Base-by-base conservation (phyloP, 2,888 invertebrate species). In the Lydus trimaculatus region DNA sequence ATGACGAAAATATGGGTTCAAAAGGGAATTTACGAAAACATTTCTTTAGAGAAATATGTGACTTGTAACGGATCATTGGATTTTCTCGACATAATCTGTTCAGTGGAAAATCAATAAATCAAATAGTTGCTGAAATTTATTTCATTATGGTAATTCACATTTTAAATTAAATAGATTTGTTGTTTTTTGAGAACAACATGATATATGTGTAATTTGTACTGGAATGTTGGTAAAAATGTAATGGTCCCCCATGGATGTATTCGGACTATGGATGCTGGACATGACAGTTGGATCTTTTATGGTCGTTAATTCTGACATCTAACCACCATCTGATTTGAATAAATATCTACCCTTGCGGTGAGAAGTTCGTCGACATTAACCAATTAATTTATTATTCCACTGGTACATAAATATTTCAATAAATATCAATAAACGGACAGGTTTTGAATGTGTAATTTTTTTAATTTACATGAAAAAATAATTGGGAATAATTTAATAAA, bases 251-350 rank as follows among this genome's bases (percentile, higher is more conserved):
- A 17, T 43, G 62, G 61, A 39, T 23, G 13, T 31, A 31, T 23
- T 25, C 31, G 7, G 31, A 17, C 2, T 20, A 17, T 36, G 31
- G 52, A 28, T 64, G 33, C 66, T 70, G 70, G 61, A 64, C 61
- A 63, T 70, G 66, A 69, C 69, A 69, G 60, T 66, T 66, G 33
- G 25, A 64, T 60, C 69, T 61, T 33, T 69, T 69, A 66, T 69
- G 66, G 61, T 66, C 63, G 63, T 52, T 52, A 63, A 20, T 20
- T 31, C 63, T 56, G 63, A 63, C 63, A 52, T 23, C 52, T 20
- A 61, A 31, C 60, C 31, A 33, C 23, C 31, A 36, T 39, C 33
- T 36, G 61, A 61, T 61, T 61, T 31, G 36, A 25, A 61, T 61
- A 61, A 61, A 52, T 52, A 52, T 25, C 25, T 8, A 25, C 52